Percentiles rank a stretch among this genome's conserved stretches.
Evolutionary conservation across 2,797 vertebrate genomes (phyloP).

Genomic region (Garrulus glandarius): DNA sequence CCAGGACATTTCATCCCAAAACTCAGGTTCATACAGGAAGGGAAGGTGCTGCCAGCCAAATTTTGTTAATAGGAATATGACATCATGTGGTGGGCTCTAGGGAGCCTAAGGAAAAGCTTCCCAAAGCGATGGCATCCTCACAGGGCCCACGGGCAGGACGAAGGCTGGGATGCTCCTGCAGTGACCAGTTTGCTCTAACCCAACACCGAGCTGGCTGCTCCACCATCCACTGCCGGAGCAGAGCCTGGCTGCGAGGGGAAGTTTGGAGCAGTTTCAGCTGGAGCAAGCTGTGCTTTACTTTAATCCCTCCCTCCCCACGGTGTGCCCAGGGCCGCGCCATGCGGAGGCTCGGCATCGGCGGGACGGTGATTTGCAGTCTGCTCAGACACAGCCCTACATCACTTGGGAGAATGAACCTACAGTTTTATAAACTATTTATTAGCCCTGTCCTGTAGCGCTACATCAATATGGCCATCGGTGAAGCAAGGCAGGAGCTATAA

Average conservation of each 20-base stretch:
- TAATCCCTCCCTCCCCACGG: background rate
- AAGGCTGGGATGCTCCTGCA: fast-evolving
- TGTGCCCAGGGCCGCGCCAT: background rate
- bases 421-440: constrained; percentile 81
- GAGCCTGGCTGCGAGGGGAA: background rate
- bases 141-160: fast-evolving
- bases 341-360: background rate
- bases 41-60: background rate
- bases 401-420: constrained; percentile 68
- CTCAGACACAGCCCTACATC: constrained; percentile 60
- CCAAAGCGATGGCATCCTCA: fast-evolving
- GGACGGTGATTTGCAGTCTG: constrained; percentile 38
- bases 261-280: background rate
- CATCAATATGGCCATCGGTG: constrained; percentile 74
- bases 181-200: background rate
- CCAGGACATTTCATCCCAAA: background rate
- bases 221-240: background rate
- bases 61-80: background rate
- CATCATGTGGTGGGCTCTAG: fast-evolving
- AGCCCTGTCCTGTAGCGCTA: constrained; percentile 70
- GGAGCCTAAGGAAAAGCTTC: background rate
- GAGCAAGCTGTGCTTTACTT: background rate
- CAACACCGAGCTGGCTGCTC: background rate
- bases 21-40: fast-evolving
- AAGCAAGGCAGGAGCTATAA: constrained; percentile 78